A percentile compares a stretch with the other conserved stretches of the same genome.
phyloP scores from a whole-genome alignment of 2,888 invertebrate genomes.

The Epistrophella euchroma region DNA sequence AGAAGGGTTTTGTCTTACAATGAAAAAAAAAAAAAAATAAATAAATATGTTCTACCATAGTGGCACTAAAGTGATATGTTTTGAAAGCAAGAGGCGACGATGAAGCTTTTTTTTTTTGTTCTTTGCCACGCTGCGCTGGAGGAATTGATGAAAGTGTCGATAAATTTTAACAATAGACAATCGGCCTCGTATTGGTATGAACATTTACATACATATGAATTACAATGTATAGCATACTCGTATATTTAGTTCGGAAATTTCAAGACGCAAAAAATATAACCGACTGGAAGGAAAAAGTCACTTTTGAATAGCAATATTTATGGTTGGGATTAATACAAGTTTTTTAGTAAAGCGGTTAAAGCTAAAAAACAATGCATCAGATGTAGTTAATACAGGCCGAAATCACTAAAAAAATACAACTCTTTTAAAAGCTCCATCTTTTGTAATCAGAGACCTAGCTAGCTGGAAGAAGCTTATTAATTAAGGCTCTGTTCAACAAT shows the following conservation, averaged over 20 bases:
- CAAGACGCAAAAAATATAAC: neutral
- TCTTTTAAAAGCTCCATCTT: too few relatives aligned
- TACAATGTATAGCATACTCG: neutral
- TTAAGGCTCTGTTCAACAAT: too few relatives aligned
- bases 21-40: neutral
- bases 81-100: constrained; percentile 28
- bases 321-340: too few relatives aligned
- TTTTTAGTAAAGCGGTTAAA: neutral
- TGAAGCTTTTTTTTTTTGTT: constrained; percentile 1
- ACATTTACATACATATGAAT: neutral
- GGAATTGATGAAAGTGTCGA: constrained; percentile 35
- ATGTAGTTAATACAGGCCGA: too few relatives aligned
- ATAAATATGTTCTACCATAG: constrained; percentile 4
- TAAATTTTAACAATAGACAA: constrained; percentile 41
- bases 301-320: neutral
- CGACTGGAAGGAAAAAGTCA: neutral
- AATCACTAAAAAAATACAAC: too few relatives aligned
- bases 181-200: constrained; percentile 1
- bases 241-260: neutral
- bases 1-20: constrained; percentile 53
- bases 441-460: too few relatives aligned
- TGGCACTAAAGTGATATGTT: constrained; percentile 50
- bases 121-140: neutral
- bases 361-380: too few relatives aligned
- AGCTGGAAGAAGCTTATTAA: too few relatives aligned